phyloP scores from a whole-genome alignment of 2,888 invertebrate genomes.

The Megamerina dolium region DNA sequence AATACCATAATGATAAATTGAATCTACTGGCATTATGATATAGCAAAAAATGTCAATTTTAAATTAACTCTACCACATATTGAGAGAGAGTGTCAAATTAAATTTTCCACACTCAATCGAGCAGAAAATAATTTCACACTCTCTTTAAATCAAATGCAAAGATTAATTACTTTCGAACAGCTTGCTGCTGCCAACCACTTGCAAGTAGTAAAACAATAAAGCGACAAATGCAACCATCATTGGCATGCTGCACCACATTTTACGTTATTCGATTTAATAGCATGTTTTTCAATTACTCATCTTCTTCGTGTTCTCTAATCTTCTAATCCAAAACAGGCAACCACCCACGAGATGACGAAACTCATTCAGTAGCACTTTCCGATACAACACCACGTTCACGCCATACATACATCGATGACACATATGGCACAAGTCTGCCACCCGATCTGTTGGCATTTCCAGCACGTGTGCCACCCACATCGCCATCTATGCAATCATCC shows the following conservation, averaged over 20 bases:
- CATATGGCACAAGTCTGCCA: conserved; percentile 61
- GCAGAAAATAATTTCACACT: no score
- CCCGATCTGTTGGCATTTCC: conserved; percentile 79
- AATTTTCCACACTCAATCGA: background rate
- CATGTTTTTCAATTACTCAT: background rate
- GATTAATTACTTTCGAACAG: conserved; percentile 6
- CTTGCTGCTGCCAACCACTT: background rate
- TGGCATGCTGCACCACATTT: no score
- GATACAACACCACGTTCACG: conserved; percentile 53
- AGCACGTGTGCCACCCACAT: conserved; percentile 61
- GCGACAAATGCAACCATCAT: background rate
- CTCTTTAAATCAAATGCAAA: no score
- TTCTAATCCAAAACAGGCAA: conserved; percentile 17
- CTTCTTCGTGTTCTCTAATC: background rate
- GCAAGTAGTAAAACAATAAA: background rate
- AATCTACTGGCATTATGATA: no score
- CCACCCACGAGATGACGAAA: conserved; percentile 57
- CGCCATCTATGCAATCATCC: conserved; percentile 74
- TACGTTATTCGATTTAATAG: no score
- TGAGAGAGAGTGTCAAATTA: no score
- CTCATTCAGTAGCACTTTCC: conserved; percentile 62
- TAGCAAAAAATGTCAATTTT: no score
- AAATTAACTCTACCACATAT: no score
- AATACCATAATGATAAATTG: no score
- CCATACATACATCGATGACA: conserved; percentile 48